Evolutionary conservation across 2,113 vertebrate species (phyloP).

Genomic region (Eurystomus gularis): DNA sequence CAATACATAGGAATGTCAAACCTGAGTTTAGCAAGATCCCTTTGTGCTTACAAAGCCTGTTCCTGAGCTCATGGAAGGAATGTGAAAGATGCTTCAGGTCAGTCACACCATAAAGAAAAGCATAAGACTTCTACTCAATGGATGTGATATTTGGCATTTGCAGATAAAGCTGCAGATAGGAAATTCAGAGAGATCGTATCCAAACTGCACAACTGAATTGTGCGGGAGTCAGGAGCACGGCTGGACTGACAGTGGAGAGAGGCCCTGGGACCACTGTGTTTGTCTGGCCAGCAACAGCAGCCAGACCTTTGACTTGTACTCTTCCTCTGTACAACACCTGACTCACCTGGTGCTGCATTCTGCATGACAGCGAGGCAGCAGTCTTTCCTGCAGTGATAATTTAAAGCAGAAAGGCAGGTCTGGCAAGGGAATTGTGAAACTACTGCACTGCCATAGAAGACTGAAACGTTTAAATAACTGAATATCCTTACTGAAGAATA

Average conservation of each 20-base stretch:
- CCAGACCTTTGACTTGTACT: background rate
- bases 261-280: background rate
- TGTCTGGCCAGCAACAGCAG: background rate
- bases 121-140: accelerated
- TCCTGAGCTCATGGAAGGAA: background rate
- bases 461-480: background rate
- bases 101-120: background rate
- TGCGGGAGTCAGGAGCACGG: background rate
- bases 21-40: background rate
- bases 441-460: background rate
- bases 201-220: background rate
- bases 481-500: background rate
- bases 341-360: background rate
- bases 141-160: background rate
- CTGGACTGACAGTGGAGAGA: background rate
- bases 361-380: accelerated
- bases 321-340: background rate
- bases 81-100: background rate
- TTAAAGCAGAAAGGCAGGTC: background rate
- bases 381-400: background rate
- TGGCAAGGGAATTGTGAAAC: background rate
- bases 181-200: background rate
- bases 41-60: background rate
- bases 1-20: background rate
- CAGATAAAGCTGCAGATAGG: background rate